Evolutionary conservation across 2,113 vertebrate genomes (phyloP).

Genomic region (Macquaria australasica): DNA sequence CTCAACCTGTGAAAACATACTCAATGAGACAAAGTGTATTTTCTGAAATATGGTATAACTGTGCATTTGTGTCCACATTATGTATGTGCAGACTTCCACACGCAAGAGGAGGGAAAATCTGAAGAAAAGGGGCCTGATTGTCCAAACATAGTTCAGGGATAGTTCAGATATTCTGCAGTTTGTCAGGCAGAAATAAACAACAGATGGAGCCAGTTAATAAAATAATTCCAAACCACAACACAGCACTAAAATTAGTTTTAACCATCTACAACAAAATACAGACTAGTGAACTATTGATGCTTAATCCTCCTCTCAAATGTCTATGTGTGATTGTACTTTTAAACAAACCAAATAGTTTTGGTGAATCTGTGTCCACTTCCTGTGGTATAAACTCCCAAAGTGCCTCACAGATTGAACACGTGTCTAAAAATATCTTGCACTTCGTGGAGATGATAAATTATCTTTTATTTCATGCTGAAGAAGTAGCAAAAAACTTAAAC

Average conservation of each 20-base stretch:
- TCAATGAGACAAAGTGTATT: not conserved
- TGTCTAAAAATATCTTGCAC: not conserved
- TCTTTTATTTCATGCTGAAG: not conserved
- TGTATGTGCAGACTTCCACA: not conserved
- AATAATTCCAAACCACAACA: not conserved
- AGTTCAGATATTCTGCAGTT: not conserved
- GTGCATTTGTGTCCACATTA: conserved; percentile 9
- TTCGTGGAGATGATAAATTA: not conserved
- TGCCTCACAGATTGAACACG: not conserved
- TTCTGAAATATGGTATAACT: not conserved
- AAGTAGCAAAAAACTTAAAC: not conserved
- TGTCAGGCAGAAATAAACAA: not conserved
- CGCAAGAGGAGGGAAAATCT: not conserved
- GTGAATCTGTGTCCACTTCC: not conserved
- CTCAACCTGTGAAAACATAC: not conserved
- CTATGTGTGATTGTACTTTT: not conserved
- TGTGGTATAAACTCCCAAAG: not conserved
- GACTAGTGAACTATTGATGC: not conserved
- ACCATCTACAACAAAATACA: not conserved
- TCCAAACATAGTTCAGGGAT: not conserved
- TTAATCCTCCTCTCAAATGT: not conserved
- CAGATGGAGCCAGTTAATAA: not conserved
- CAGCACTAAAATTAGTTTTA: not conserved
- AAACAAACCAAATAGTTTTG: conserved; percentile 1
- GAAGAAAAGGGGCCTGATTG: not conserved